phyloP scores from a whole-genome alignment of 2,113 vertebrate species.

The Sturnus vulgaris region DNA sequence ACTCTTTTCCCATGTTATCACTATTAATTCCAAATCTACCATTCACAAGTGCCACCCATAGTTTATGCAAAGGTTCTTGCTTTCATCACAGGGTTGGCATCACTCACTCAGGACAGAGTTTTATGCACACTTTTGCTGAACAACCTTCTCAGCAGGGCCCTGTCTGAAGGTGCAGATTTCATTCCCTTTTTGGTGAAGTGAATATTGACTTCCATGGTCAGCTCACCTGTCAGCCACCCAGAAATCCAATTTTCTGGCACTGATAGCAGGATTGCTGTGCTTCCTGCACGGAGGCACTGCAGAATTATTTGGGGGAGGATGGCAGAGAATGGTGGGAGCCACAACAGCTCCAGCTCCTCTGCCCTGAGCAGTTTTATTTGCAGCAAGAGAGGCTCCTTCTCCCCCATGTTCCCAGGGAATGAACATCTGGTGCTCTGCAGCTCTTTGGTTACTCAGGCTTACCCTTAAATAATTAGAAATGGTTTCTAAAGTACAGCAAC shows the following conservation, averaged over 20 bases:
- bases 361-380: background rate
- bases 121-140: background rate
- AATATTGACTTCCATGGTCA: background rate
- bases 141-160: background rate
- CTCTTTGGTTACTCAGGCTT: background rate
- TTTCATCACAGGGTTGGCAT: background rate
- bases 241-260: background rate
- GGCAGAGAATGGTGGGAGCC: background rate
- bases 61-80: background rate
- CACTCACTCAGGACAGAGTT: background rate
- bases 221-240: background rate
- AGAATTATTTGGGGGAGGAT: background rate
- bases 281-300: background rate
- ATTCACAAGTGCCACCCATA: background rate
- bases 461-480: background rate
- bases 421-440: background rate
- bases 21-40: background rate
- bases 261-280: background rate
- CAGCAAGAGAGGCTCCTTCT: background rate
- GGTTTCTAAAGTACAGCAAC: background rate
- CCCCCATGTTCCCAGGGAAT: rapidly evolving
- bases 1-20: background rate
- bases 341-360: background rate
- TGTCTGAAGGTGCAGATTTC: background rate
- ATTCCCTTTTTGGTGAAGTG: background rate